phyloP scores from a whole-genome alignment of 2,888 invertebrate species.

The Malthinus flaveolus region DNA sequence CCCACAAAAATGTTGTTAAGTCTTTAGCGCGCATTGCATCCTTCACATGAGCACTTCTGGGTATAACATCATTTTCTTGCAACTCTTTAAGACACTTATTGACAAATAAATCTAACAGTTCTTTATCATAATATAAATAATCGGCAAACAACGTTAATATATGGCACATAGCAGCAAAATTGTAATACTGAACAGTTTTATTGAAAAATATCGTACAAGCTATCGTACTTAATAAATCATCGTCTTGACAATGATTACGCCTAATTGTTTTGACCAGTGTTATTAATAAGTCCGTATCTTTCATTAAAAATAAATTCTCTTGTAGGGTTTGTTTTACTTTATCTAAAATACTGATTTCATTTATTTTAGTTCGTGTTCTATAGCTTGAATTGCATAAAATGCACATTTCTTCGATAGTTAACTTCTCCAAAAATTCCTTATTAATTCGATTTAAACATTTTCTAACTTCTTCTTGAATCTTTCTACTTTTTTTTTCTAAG shows the following conservation, averaged over 20 bases:
- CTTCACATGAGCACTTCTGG: constrained; percentile 33
- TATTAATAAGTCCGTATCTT: constrained; percentile 50
- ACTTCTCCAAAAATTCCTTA: constrained; percentile 33
- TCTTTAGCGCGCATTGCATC: constrained; percentile 51
- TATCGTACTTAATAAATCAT: constrained; percentile 49
- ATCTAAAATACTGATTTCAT: constrained; percentile 42
- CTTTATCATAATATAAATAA: constrained; percentile 48
- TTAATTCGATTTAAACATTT: constrained; percentile 42
- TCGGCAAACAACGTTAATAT: constrained; percentile 54
- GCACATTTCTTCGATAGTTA: constrained; percentile 49
- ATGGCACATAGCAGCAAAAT: constrained; percentile 50
- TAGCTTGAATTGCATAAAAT: constrained; percentile 52
- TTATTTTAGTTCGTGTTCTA: constrained; percentile 51
- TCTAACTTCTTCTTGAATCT: constrained; percentile 40
- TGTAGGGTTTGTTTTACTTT: constrained; percentile 45
- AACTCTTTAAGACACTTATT: constrained; percentile 42
- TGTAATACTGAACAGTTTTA: constrained; percentile 45
- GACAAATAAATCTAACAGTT: constrained; percentile 44
- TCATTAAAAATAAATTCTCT: constrained; percentile 46
- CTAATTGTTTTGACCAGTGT: constrained; percentile 54
- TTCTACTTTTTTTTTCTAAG: constrained; percentile 45
- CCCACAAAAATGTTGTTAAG: constrained; percentile 55
- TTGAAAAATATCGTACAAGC: constrained; percentile 49
- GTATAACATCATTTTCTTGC: constrained; percentile 32
- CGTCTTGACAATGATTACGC: constrained; percentile 48